Evolutionary conservation across 1,140 invertebrate genomes (phyloP).

Genomic region (Phortica variegata): DNA sequence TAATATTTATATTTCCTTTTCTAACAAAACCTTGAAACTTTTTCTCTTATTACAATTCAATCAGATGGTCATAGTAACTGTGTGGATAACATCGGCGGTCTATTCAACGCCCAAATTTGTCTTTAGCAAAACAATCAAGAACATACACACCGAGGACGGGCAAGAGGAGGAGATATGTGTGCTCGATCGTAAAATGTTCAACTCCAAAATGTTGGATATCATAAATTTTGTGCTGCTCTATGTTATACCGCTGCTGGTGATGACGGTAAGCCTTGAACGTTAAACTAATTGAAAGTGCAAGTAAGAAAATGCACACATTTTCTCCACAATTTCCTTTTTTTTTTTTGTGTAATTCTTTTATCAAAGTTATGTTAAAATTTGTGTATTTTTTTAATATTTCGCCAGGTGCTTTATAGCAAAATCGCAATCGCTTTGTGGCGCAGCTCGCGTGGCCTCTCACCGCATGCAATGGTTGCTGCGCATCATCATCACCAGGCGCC

Average conservation of each 20-base stretch:
- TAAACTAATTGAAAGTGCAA: background rate
- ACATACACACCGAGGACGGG: conserved; percentile 60
- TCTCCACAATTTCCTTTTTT: background rate
- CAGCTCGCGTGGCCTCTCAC: conserved; percentile 64
- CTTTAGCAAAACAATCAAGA: conserved; percentile 69
- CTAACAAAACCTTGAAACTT: background rate
- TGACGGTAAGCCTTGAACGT: conserved; percentile 62
- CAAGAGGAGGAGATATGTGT: conserved; percentile 72
- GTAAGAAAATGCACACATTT: background rate
- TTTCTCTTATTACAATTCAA: conserved; percentile 19
- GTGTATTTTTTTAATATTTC: conserved; percentile 11
- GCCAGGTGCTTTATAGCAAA: conserved; percentile 68
- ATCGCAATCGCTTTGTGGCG: conserved; percentile 75
- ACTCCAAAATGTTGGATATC: conserved; percentile 73
- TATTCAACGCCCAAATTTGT: conserved; percentile 77
- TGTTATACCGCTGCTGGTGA: conserved; percentile 70
- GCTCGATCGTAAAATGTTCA: conserved; percentile 70
- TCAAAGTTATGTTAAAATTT: conserved; percentile 8
- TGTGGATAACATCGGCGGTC: conserved; percentile 74
- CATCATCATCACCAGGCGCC: conserved; percentile 20
- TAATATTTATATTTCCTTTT: conserved; percentile 3
- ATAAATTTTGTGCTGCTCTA: conserved; percentile 76
- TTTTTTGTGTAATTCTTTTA: background rate
- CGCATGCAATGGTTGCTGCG: conserved; percentile 52
- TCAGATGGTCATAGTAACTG: conserved; percentile 70